These are phyloP conservation scores for Melipona beecheii DNA, from an alignment of 2,888 invertebrate species.

Conservation along the genomic window DNA sequence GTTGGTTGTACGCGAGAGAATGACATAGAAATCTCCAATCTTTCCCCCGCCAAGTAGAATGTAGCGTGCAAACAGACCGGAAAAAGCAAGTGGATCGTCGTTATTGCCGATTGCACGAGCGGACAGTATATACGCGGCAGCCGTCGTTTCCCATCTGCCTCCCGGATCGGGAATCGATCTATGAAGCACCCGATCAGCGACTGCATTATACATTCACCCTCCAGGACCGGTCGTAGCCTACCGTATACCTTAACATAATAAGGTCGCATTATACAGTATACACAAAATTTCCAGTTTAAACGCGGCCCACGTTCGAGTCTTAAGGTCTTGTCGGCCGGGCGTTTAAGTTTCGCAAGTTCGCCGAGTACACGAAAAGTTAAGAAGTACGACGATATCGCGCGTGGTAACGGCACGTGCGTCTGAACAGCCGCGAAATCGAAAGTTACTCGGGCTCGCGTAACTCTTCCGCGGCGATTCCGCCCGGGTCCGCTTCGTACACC, in stretches of 20 bases:
- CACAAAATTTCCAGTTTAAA: conserved; percentile 78
- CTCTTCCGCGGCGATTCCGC: conserved; percentile 14
- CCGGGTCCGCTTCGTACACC: background rate
- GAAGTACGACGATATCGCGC: conserved; percentile 29
- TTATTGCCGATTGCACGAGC: conserved; percentile 34
- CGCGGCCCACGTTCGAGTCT: conserved; percentile 68
- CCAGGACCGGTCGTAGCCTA: conserved; percentile 66
- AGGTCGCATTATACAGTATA: conserved; percentile 80
- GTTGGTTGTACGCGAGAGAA: background rate
- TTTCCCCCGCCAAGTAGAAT: background rate
- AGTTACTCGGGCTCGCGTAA: conserved; percentile 11
- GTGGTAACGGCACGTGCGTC: conserved; percentile 29
- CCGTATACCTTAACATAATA: conserved; percentile 83
- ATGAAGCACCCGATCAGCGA: conserved; percentile 50
- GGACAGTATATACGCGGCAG: conserved; percentile 21
- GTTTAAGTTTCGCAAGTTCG: conserved; percentile 59
- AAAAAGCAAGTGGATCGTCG: conserved; percentile 23
- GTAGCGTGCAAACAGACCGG: conserved; percentile 9
- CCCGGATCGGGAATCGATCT: conserved; percentile 40
- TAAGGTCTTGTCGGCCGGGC: conserved; percentile 60
- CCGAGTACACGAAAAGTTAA: conserved; percentile 52
- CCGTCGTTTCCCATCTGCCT: conserved; percentile 44
- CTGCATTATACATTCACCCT: conserved; percentile 77
- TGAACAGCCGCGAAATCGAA: conserved; percentile 29
- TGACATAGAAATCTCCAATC: background rate